phyloP scores from a whole-genome alignment of 2,113 vertebrate species.

The Lipotes vexillifer region DNA sequence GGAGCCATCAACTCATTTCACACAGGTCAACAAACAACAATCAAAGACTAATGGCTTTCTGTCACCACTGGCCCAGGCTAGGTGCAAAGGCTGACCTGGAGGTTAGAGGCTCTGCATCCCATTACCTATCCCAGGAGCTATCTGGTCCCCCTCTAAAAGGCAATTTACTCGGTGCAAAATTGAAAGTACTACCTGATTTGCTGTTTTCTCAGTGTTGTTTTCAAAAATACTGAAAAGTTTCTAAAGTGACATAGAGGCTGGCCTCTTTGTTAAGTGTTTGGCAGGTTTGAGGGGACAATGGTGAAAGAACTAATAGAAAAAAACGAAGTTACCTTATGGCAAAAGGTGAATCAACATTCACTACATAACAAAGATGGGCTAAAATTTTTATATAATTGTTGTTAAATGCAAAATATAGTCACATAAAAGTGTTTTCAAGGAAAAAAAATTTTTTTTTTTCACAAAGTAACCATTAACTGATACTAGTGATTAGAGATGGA shows the following conservation, averaged over 20 bases:
- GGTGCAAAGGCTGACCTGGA: slow-evolving; percentile 62
- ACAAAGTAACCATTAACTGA: background rate
- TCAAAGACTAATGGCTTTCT: slow-evolving; percentile 74
- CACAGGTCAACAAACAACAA: slow-evolving; percentile 67
- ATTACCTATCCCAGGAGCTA: slow-evolving; percentile 65
- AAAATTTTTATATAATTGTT: background rate
- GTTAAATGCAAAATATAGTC: background rate
- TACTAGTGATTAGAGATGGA: background rate
- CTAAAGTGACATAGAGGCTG: slow-evolving; percentile 33
- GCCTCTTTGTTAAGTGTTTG: background rate
- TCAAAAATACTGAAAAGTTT: slow-evolving; percentile 51
- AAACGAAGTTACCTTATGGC: background rate
- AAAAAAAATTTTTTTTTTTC: background rate
- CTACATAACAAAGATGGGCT: background rate
- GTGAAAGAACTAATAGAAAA: slow-evolving; percentile 33
- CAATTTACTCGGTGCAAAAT: slow-evolving; percentile 74
- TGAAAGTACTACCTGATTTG: slow-evolving; percentile 72
- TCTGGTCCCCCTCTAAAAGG: slow-evolving; percentile 64
- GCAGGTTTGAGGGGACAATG: background rate
- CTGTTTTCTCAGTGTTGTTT: slow-evolving; percentile 66
- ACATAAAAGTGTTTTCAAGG: background rate
- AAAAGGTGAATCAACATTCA: slow-evolving; percentile 39
- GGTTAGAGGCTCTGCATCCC: slow-evolving; percentile 69
- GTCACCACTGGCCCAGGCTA: slow-evolving; percentile 59
- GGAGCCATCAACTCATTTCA: slow-evolving; percentile 62